These are phyloP conservation scores for Sakesphorus luctuosus DNA, from an alignment of 2,113 vertebrate species.

Conservation along the genomic window DNA sequence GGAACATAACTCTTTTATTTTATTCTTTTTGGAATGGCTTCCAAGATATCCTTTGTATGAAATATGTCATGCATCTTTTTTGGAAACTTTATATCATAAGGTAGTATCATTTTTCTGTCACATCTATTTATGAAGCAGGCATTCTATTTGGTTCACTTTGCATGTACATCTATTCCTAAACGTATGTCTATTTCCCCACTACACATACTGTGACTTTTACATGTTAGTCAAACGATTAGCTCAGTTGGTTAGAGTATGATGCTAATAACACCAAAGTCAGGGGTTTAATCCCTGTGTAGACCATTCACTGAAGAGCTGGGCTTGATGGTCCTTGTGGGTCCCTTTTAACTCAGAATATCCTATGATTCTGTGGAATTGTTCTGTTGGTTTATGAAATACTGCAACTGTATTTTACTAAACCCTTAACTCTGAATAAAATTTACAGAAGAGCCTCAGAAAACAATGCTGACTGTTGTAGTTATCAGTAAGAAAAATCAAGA, in stretches of 20 bases:
- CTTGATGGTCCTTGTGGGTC: background rate
- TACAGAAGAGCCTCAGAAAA: background rate
- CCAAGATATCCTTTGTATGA: background rate
- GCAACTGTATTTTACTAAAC: background rate
- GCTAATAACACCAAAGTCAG: background rate
- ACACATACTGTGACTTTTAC: background rate
- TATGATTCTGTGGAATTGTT: background rate
- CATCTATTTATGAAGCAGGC: background rate
- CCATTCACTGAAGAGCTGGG: background rate
- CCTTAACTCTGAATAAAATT: background rate
- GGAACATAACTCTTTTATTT: background rate
- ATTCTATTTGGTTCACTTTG: background rate
- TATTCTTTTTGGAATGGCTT: background rate
- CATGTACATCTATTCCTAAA: background rate
- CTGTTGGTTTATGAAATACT: background rate
- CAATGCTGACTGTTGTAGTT: background rate
- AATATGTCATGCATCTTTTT: background rate
- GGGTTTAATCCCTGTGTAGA: background rate
- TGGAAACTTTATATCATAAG: background rate
- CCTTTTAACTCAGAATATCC: background rate
- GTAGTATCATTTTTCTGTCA: background rate
- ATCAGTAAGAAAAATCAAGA: background rate
- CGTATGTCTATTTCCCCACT: background rate
- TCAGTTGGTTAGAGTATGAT: background rate
- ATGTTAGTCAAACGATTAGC: background rate